Base-by-base conservation (phyloP, 2,797 vertebrate genomes). In the Aphelocoma californica region DNA sequence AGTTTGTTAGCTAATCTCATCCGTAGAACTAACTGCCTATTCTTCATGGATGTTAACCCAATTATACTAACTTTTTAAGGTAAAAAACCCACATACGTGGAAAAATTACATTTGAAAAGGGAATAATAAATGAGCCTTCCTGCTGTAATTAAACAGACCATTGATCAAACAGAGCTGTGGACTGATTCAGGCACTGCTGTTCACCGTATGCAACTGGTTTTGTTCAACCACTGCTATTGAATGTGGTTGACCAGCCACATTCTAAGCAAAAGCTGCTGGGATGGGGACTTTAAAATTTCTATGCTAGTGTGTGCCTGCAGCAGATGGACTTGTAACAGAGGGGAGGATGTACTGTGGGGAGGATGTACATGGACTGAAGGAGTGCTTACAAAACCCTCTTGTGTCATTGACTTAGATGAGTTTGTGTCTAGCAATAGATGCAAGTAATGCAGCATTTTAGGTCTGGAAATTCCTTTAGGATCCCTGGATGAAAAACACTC, bases 41-140 rank as follows among this genome's bases (percentile, higher is more conserved):
- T 95, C 88, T 95, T 88, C 72, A 86, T 86, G 89, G 89, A 72
- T 72, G 57, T 92, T 95, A 96, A 90, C 47, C 57, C 65, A 45
- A 58, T 86, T 74, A 62, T 58, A 34, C 53, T 83, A 74, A 83
- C 58, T 58, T 83, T 96, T 89, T 65, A 82, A 89, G 84, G 83
- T 62, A 73, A 93, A 80, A 93, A 70, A 24, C 6, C 36, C 20
- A 51, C 51, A 38, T 16, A 83, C 85, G 45, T 71, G 58, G 36
- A 51, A 74, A 69, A 67, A 65, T 26, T 88, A 32, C 18, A 7
- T 83, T 81, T 58, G 82, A 31, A 67, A 90, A 88, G 65, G 54
- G 66, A 66, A 31, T 83, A 86, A 72, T 48, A 78, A 54, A 74
- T 53, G 65, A 89, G 36, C 23, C 53, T 82, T 89, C 47, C 51